These are phyloP conservation scores for Luehdorfia chinensis DNA, from an alignment of 1,140 invertebrate genomes.

Conservation along the genomic window DNA sequence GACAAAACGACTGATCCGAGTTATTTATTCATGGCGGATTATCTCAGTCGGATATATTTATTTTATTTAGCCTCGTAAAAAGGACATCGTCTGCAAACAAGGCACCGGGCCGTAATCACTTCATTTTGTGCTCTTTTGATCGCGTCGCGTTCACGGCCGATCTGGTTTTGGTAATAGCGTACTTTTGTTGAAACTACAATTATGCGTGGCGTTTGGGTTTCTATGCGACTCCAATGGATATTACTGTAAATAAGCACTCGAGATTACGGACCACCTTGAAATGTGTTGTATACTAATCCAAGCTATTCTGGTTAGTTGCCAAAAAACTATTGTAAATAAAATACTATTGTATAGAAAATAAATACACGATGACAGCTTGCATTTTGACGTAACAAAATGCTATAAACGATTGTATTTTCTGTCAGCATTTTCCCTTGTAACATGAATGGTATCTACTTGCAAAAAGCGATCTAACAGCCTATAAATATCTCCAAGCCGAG, in stretches of 20 bases:
- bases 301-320: constrained; percentile 7
- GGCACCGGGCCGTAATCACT: constrained; percentile 40
- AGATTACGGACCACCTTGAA: constrained; percentile 57
- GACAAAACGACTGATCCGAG: constrained; percentile 53
- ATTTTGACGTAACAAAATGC: no score
- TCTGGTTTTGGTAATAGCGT: constrained; percentile 48
- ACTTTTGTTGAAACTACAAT: constrained; percentile 46
- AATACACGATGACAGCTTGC: no score
- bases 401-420: no score
- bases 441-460: no score
- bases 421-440: no score
- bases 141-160: constrained; percentile 43
- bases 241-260: constrained; percentile 59
- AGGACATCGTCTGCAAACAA: constrained; percentile 51
- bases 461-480: no score
- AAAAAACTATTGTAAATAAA: constrained; percentile 3
- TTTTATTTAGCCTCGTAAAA: constrained; percentile 49
- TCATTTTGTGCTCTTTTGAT: constrained; percentile 44
- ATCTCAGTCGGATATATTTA: constrained; percentile 48
- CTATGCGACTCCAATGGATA: constrained; percentile 46
- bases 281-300: constrained; percentile 16
- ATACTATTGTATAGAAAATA: no score
- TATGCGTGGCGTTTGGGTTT: constrained; percentile 45
- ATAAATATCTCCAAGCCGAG: no score
- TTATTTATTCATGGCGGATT: constrained; percentile 71